Evolutionary conservation across 1,140 invertebrate species (phyloP), one percentile per base, ranked within the genome.

Genomic region (Prorops nasuta): DNA sequence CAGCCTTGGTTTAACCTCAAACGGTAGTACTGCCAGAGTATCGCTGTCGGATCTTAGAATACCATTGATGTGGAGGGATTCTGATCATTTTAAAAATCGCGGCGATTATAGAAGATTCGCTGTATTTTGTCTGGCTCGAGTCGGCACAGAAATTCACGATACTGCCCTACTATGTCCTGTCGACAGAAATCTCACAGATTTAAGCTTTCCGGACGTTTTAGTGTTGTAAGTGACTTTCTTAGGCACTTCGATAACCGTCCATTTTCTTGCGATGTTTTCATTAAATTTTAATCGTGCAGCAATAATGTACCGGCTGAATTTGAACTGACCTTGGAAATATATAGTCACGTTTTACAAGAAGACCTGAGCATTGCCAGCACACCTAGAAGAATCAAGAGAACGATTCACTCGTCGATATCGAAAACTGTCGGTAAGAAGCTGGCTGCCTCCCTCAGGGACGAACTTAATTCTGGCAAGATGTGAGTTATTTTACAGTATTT

Each of bases 81-180:
- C 80, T 0, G 86, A 88, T 64, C 85, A 88, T 60, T 88, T 88
- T 61, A 87, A 87, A 66, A 87, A 87, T 68, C 84, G 86, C 54
- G 86, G 86, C 19, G 86, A 88, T 70, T 83, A 87, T 65, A 67
- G 86, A 36, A 74, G 85, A 47, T 89, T 86, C 68, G 85, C 86
- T 3, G 85, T 88, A 4, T 89, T 89, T 69, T 88, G 86, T 64
- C 64, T 89, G 40, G 77, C 84, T 15, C 80, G 81, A 55, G 77
- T 87, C 41, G 86, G 85, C 1, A 85, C 84, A 1, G 85, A 88
- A 63, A 83, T 89, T 31, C 84, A 83, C 39, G 86, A 88, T 59
- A 88, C 86, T 0, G 77, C 80, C 0, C 78, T 89, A 49, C 73
- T 88, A 24, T 85, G 77, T 50, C 82, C 86, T 32, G 83, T 89